Base-by-base conservation (phyloP, 2,888 invertebrate genomes). In the Orthonevra nobilis region DNA sequence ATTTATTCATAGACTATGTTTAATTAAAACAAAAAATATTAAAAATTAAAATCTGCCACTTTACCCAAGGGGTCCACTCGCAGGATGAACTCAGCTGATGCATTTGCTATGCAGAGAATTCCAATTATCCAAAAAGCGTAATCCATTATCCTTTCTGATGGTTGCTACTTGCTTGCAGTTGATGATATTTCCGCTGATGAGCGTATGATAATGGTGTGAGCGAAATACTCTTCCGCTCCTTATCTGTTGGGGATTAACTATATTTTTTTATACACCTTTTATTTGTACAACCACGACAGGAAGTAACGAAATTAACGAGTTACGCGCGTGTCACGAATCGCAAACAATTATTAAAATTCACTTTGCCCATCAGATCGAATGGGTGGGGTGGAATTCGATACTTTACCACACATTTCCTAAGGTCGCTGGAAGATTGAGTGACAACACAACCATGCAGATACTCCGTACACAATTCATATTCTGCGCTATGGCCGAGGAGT, bases 51-150 rank as follows among this genome's bases (percentile, higher is more conserved):
- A 52, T 10, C 12, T n/a, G n/a, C n/a, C 20, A 36, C 38, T 84
- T 87, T 88, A 88, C 88, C 88, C 84, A 88, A 54, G 46, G 88
- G 88, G 86, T 89, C 88, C 75, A 88, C 86, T 72, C 88, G 88
- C 81, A 87, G 85, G 63, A 89, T 87, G 60, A 87, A 82, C 84
- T 88, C 88, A 81, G 84, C 81, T 58, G 82, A 83, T 68, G 83
- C 83, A 82, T 81, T 84, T 30, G 85, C 75, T 44, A 83, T 81
- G 81, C 83, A 85, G 68, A 88, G 83, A 73, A 86, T 81, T 69
- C 83, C 84, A 69, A 85, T 82, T 69, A 85, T 83, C 81, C 86
- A 83, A 77, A 83, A 84, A 82, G 74, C 82, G 83, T 84, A 84
- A 86, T 87, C 85, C 87, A 88, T 88, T 84, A 84, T 88, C 81